phyloP scores from a whole-genome alignment of 2,888 invertebrate species.

The Meandrusa payeni region DNA sequence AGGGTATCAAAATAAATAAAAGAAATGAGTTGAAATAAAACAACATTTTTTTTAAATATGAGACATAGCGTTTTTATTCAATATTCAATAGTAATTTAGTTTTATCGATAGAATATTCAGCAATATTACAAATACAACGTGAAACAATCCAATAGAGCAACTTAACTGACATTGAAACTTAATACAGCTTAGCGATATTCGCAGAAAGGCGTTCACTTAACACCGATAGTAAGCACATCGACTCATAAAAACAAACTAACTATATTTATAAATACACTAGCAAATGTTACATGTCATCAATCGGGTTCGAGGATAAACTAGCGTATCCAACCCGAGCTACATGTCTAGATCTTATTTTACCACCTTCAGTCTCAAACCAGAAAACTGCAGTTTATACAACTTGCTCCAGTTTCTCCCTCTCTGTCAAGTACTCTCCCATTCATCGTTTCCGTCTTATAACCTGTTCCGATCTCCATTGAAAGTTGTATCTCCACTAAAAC shows the following conservation, averaged over 20 bases:
- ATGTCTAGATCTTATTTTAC: conserved; percentile 29
- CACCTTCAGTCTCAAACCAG: conserved; percentile 41
- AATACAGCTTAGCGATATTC: conserved; percentile 66
- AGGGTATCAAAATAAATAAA: too few species aligned
- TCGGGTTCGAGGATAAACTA: conserved; percentile 24
- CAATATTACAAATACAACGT: conserved; percentile 79
- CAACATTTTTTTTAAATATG: conserved; percentile 56
- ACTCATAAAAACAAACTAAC: conserved; percentile 51
- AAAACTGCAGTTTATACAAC: conserved; percentile 15
- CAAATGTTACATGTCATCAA: conserved; percentile 17
- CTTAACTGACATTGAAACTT: conserved; percentile 69
- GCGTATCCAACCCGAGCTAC: conserved; percentile 28
- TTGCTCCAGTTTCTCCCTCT: background rate
- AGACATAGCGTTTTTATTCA: conserved; percentile 79
- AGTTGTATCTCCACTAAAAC: too few species aligned
- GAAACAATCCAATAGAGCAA: conserved; percentile 75
- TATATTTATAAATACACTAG: conserved; percentile 30
- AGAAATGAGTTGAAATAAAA: conserved; percentile 42
- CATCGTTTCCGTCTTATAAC: too few species aligned
- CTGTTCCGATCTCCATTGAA: too few species aligned
- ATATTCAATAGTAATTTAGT: conserved; percentile 71
- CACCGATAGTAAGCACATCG: conserved; percentile 69
- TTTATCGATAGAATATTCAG: conserved; percentile 78
- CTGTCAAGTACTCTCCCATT: too few species aligned
- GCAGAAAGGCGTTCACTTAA: conserved; percentile 54